phyloP scores from a whole-genome alignment of 2,797 vertebrate species.

The Sebastes iracundus region DNA sequence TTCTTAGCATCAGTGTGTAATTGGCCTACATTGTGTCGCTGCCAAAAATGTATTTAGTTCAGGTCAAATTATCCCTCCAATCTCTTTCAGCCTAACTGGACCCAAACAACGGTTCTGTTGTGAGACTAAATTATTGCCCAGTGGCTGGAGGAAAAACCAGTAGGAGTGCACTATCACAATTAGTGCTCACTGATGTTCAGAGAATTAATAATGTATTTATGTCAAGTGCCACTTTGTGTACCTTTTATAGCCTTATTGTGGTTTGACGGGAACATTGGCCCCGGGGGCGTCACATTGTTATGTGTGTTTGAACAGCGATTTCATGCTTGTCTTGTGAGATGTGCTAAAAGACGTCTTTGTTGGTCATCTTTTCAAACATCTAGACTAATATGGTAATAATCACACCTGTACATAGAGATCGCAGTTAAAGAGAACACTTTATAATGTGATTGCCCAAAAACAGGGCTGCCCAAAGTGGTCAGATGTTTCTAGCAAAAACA shows the following conservation, averaged over 20 bases:
- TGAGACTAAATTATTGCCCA: constrained; percentile 19
- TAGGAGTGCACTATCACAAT: neutral
- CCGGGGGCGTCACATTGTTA: neutral
- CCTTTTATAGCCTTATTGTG: neutral
- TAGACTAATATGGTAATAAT: neutral
- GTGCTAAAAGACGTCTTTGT: neutral
- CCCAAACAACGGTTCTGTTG: constrained; percentile 58
- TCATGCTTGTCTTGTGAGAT: neutral
- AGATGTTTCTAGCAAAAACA: no score
- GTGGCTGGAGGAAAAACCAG: constrained; percentile 1
- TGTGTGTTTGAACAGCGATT: neutral
- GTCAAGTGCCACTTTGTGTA: neutral
- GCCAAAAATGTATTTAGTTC: constrained; percentile 66
- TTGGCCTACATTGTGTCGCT: constrained; percentile 60
- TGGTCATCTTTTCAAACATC: neutral
- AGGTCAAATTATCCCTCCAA: constrained; percentile 48
- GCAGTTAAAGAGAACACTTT: neutral
- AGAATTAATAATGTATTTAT: constrained; percentile 16
- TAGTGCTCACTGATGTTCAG: constrained; percentile 13
- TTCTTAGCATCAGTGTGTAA: constrained; percentile 40
- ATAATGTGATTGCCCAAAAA: neutral
- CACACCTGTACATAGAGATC: neutral
- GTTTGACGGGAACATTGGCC: neutral
- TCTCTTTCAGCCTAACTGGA: constrained; percentile 55
- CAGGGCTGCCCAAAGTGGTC: no score